These are phyloP conservation scores for Cryptocheilus praepositus DNA, from an alignment of 2,888 invertebrate genomes.

Conservation along the genomic window DNA sequence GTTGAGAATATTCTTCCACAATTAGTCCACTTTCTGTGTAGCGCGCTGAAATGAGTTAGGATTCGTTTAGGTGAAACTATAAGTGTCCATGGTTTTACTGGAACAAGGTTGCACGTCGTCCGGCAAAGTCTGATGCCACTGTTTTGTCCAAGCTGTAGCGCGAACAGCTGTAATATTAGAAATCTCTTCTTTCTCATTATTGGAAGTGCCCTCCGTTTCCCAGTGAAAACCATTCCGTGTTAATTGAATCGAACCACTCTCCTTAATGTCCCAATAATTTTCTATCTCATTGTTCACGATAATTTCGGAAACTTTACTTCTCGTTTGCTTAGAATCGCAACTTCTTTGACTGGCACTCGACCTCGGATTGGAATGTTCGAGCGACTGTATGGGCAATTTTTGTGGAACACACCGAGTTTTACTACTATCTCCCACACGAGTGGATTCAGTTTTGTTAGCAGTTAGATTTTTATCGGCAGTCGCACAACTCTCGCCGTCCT, in stretches of 20 bases:
- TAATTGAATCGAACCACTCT: constrained; percentile 52
- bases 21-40: constrained; percentile 32
- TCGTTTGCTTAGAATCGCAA: constrained; percentile 47
- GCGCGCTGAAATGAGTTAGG: constrained; percentile 26
- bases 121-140: constrained; percentile 64
- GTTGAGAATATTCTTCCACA: constrained; percentile 41
- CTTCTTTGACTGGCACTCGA: constrained; percentile 37
- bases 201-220: constrained; percentile 63
- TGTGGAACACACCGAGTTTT: constrained; percentile 63
- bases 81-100: constrained; percentile 71
- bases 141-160: constrained; percentile 66
- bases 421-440: constrained; percentile 40
- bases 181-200: constrained; percentile 54
- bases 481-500: constrained; percentile 54
- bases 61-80: constrained; percentile 65
- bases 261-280: constrained; percentile 53
- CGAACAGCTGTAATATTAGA: constrained; percentile 58
- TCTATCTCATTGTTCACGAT: constrained; percentile 61
- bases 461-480: constrained; percentile 50
- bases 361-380: constrained; percentile 57
- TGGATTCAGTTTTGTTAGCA: constrained; percentile 45
- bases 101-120: constrained; percentile 72
- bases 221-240: constrained; percentile 69
- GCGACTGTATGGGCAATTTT: constrained; percentile 66
- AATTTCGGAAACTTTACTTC: constrained; percentile 49